Evolutionary conservation across 2,113 vertebrate genomes (phyloP).

Genomic region (Podarcis raffonei): DNA sequence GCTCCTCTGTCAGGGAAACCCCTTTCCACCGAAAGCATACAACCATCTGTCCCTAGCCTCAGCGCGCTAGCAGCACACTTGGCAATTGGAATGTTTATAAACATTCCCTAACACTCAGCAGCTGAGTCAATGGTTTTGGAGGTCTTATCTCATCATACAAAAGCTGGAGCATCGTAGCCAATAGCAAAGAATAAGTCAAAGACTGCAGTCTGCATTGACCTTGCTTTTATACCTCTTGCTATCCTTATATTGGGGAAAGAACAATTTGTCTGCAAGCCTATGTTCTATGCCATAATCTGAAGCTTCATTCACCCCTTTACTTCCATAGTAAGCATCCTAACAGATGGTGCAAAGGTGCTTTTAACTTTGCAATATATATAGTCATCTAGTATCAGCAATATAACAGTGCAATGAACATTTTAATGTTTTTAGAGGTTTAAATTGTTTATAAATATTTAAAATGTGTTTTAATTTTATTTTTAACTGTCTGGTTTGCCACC

Average conservation of each 20-base stretch:
- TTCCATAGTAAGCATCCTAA: background rate
- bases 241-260: background rate
- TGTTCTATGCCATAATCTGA: background rate
- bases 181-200: background rate
- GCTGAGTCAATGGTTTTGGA: background rate
- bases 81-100: background rate
- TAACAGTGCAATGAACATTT: background rate
- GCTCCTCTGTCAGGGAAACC: background rate
- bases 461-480: too few relatives aligned
- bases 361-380: background rate
- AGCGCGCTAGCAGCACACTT: background rate
- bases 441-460: too few relatives aligned
- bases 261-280: background rate
- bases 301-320: background rate
- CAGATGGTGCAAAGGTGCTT: background rate
- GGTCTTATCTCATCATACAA: background rate
- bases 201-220: background rate
- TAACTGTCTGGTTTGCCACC: too few relatives aligned
- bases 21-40: background rate
- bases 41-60: background rate
- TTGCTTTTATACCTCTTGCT: background rate
- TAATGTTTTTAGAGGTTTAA: background rate
- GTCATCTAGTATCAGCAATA: too few relatives aligned
- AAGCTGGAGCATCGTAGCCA: background rate
- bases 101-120: background rate